These are phyloP conservation scores for Ditylenchus dipsaci DNA, from an alignment of 1,140 invertebrate genomes.

Conservation along the genomic window DNA sequence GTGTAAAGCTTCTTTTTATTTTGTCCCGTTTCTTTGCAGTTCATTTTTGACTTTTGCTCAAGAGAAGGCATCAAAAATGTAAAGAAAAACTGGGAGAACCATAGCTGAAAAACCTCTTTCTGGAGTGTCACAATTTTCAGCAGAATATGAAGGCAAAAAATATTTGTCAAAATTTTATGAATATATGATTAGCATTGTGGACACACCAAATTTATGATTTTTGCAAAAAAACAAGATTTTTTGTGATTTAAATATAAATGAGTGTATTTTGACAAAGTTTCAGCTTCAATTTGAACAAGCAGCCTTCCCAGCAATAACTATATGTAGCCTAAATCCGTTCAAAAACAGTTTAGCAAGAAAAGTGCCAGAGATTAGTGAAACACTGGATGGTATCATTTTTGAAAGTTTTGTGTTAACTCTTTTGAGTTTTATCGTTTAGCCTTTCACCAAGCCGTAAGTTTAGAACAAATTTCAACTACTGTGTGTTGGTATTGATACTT, in stretches of 20 bases:
- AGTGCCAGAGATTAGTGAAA: conserved; percentile 49
- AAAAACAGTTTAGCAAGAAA: conserved; percentile 49
- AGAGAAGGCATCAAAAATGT: too few relatives aligned
- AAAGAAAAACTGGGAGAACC: too few relatives aligned
- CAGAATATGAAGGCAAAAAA: neutral
- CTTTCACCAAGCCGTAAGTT: conserved; percentile 49
- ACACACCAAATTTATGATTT: too few relatives aligned
- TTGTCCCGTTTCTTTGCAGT: neutral
- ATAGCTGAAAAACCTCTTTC: too few relatives aligned
- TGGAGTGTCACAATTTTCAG: too few relatives aligned
- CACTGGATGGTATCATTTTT: too few relatives aligned
- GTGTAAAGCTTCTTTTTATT: neutral
- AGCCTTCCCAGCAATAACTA: conserved; percentile 49
- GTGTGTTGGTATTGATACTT: too few relatives aligned
- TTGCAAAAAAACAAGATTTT: neutral
- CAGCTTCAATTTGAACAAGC: conserved; percentile 55
- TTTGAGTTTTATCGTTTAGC: too few relatives aligned
- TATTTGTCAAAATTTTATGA: conserved; percentile 5
- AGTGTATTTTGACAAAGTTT: conserved; percentile 23
- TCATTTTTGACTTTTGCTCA: neutral
- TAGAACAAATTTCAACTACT: conserved; percentile 26
- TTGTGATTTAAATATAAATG: neutral
- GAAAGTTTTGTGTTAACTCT: too few relatives aligned
- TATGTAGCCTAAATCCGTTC: conserved; percentile 55
- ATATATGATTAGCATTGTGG: too few relatives aligned